Conservation (phyloP, 2,797 vertebrate species). For the Poecilia velifera region DNA sequence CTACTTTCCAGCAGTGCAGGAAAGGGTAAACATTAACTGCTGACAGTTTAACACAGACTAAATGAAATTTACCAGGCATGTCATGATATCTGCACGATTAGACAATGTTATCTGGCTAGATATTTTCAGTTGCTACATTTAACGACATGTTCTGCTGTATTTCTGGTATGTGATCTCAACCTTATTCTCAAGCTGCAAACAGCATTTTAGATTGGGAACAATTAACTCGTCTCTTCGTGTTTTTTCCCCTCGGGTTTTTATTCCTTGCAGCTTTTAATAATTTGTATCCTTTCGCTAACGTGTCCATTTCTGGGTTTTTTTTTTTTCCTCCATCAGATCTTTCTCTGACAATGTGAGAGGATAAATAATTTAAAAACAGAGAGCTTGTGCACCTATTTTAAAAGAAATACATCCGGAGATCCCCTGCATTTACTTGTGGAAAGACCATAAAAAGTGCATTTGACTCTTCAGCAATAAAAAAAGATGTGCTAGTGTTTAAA, state of each 20-base stretch:
- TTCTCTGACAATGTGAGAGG: slow-evolving; percentile 11
- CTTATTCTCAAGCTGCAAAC: not conserved
- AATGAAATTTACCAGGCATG: slow-evolving; percentile 17
- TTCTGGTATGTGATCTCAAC: slow-evolving; percentile 2
- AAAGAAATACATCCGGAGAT: slow-evolving; percentile 21
- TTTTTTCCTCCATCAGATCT: slow-evolving; percentile 15
- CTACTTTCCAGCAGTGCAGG: slow-evolving; percentile 13
- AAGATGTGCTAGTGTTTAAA: slow-evolving; percentile 1
- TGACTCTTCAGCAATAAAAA: not conserved
- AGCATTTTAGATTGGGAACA: not conserved
- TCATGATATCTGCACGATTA: not conserved
- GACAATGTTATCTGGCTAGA: slow-evolving; percentile 48
- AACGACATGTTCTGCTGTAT: slow-evolving; percentile 8
- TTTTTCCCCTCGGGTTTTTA: not conserved
- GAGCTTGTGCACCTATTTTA: slow-evolving; percentile 20
- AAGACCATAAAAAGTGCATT: slow-evolving; percentile 25
- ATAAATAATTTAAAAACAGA: slow-evolving; percentile 61
- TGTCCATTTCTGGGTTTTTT: not conserved
- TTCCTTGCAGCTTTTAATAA: not conserved
- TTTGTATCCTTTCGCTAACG: slow-evolving; percentile 19
- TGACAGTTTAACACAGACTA: slow-evolving; percentile 12
- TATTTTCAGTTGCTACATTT: slow-evolving; percentile 32
- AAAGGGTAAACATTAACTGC: slow-evolving; percentile 25
- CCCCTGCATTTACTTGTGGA: slow-evolving; percentile 2
- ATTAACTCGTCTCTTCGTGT: not conserved